Evolutionary conservation across 2,113 vertebrate species (phyloP), one percentile per base, ranked within the genome.

Genomic region (Percina caprodes): DNA sequence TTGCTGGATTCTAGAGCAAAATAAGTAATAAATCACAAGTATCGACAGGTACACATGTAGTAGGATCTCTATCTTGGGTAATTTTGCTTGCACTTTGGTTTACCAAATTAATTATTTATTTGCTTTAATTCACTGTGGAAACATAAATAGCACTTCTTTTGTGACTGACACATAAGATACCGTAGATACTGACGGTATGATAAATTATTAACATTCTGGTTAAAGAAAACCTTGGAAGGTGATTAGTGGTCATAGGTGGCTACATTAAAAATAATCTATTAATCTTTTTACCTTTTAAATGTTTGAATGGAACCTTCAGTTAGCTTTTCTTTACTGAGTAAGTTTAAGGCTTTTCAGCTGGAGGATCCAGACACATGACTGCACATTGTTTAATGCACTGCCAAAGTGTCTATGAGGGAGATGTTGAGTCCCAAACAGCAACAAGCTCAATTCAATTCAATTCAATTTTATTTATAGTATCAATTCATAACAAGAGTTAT

Each of bases 281-380:
- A 6, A 42, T 68, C 58, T 39, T 59, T 61, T 55, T 26, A 74
- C 18, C 18, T 33, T 46, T 46, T 48, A 73, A 67, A 51, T 59
- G 51, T 59, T 30, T 45, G 6, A 74, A 68, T 45, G 6, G 4
- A 74, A 42, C n/a, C 45, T 33, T 68, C 15, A 23, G 6, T 54
- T 33, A 63, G 8, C 54, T 67, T 51, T 39, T 39, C 8, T 39
- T 49, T 18, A 24, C 5, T 69, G 66, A 46, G 21, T 55, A 14
- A 10, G 4, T 35, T 46, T 55, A 65, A 21, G 63, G 51, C 39
- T 15, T 58, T 33, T 30, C n/a, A 55, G 60, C 6, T 12, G 5
- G 33, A 65, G 13, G 16, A 62, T 23, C 6, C 55, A 60, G 24
- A 33, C 56, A 2, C 18, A 35, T 13, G 11, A 42, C 61, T 42